Evolutionary conservation across 2,797 vertebrate species (phyloP).

Genomic region (Sparidentex hasta): DNA sequence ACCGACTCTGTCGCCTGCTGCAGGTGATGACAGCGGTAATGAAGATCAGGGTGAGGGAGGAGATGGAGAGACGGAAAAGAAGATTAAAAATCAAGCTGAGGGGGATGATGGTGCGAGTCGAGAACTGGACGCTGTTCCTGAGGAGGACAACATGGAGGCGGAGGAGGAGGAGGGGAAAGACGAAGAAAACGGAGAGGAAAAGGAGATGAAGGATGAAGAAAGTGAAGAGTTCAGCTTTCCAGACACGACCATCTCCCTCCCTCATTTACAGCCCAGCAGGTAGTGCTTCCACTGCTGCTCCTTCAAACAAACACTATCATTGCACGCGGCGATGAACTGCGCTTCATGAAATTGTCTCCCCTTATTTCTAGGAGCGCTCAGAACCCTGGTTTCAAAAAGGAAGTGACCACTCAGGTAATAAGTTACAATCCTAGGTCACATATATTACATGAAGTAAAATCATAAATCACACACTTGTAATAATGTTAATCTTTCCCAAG

Average conservation of each 20-base stretch:
- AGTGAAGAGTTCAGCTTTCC: conserved; percentile 88
- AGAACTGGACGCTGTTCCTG: conserved; percentile 21
- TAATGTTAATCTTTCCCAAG: conserved; percentile 71
- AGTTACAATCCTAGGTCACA: neutral
- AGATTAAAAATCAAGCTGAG: conserved; percentile 45
- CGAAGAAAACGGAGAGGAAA: conserved; percentile 51
- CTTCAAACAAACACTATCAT: neutral
- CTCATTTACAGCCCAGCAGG: conserved; percentile 93
- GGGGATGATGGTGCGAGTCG: conserved; percentile 53
- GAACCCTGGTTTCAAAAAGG: conserved; percentile 82
- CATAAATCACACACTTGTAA: neutral
- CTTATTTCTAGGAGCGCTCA: conserved; percentile 69
- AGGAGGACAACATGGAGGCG: conserved; percentile 31
- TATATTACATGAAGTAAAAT: neutral
- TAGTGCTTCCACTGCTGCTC: conserved; percentile 56
- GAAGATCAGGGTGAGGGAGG: conserved; percentile 70
- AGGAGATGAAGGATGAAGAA: conserved; percentile 53
- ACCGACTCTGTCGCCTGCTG: neutral
- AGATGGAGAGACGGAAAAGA: conserved; percentile 57
- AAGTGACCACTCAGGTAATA: conserved; percentile 84
- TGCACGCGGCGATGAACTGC: neutral
- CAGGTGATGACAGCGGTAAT: conserved; percentile 84
- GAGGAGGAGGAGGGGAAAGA: conserved; percentile 50
- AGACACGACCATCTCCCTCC: conserved; percentile 94
- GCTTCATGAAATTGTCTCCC: neutral